Evolutionary conservation across 2,888 invertebrate species (phyloP).

Genomic region (Eupithecia subfuscata): DNA sequence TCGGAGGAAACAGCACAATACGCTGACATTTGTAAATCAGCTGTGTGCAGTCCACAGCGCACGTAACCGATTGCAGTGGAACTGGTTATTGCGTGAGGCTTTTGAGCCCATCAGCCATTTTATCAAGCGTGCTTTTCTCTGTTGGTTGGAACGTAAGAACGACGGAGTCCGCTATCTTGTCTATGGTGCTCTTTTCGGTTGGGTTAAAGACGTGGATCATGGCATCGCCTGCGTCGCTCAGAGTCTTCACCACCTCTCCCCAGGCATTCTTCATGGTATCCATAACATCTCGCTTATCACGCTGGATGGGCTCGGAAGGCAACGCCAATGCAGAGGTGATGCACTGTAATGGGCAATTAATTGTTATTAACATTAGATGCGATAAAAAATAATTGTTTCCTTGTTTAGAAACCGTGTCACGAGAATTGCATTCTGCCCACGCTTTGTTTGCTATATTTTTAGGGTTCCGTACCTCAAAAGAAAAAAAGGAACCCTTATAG

Average conservation of each 20-base stretch:
- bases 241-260: constrained; percentile 67
- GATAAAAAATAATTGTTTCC: constrained; percentile 13
- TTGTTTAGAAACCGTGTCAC: constrained; percentile 11
- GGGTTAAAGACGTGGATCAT: constrained; percentile 75
- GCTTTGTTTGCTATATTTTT: constrained; percentile 11
- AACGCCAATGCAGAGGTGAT: constrained; percentile 54
- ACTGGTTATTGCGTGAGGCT: constrained; percentile 56
- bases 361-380: constrained; percentile 20
- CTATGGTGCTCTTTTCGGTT: constrained; percentile 68
- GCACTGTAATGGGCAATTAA: constrained; percentile 49
- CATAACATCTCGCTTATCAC: constrained; percentile 70
- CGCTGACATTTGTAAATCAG: constrained; percentile 22
- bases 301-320: constrained; percentile 52
- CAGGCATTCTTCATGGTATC: constrained; percentile 73
- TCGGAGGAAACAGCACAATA: constrained; percentile 15
- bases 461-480: too few relatives aligned
- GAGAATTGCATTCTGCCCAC: background rate
- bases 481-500: too few relatives aligned
- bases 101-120: constrained; percentile 68
- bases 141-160: constrained; percentile 58
- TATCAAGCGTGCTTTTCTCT: constrained; percentile 66
- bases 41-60: constrained; percentile 24
- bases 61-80: constrained; percentile 39
- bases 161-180: constrained; percentile 66
- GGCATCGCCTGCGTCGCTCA: constrained; percentile 71